Percentiles rank a stretch among this genome's conserved stretches.
Evolutionary conservation across 1,140 invertebrate genomes (phyloP).

Genomic region (Nebria ingens): DNA sequence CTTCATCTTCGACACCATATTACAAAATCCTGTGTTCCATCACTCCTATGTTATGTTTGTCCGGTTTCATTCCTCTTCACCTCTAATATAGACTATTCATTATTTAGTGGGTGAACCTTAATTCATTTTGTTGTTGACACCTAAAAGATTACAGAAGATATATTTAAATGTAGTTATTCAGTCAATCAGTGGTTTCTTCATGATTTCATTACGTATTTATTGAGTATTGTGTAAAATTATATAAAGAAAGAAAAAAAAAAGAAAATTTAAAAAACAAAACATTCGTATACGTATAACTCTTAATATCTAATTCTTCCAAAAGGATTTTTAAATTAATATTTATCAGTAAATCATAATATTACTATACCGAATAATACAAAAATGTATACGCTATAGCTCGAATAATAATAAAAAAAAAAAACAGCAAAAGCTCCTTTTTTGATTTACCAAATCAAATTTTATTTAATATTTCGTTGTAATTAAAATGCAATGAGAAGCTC

Average conservation of each 20-base stretch:
- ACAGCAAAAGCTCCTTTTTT: conserved; percentile 35
- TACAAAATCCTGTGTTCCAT: too few species aligned
- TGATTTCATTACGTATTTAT: conserved; percentile 8
- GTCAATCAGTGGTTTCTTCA: neutral
- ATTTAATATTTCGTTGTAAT: conserved; percentile 39
- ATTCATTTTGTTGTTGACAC: too few species aligned
- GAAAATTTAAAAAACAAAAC: conserved; percentile 22
- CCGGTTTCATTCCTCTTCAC: too few species aligned
- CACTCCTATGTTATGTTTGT: too few species aligned
- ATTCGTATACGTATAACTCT: conserved; percentile 36
- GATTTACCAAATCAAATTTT: conserved; percentile 33
- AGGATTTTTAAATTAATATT: conserved; percentile 34
- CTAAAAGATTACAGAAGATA: too few species aligned
- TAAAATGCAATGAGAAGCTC: conserved; percentile 35
- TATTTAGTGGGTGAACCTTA: too few species aligned
- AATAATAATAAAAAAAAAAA: conserved; percentile 32
- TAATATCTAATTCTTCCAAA: conserved; percentile 36
- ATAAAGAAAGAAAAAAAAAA: conserved; percentile 3
- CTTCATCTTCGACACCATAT: too few species aligned
- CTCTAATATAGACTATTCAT: too few species aligned
- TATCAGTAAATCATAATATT: conserved; percentile 33
- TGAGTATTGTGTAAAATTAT: conserved; percentile 8
- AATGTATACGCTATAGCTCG: conserved; percentile 37
- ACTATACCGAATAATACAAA: conserved; percentile 35
- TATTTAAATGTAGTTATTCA: too few species aligned